phyloP scores from a whole-genome alignment of 2,113 vertebrate genomes.

The Paramisgurnus dabryanus region DNA sequence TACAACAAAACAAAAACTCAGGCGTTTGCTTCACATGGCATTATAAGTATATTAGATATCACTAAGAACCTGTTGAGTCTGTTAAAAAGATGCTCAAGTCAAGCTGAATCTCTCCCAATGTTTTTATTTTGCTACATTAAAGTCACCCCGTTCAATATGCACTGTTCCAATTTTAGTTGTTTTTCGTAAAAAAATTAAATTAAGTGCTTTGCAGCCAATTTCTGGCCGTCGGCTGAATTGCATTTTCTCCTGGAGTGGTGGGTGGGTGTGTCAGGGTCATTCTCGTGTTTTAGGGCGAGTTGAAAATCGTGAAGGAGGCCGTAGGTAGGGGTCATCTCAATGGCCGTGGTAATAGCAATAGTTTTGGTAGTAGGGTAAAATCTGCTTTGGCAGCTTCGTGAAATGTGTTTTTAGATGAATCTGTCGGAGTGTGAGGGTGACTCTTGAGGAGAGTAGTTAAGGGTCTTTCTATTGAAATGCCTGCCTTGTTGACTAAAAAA shows the following conservation, averaged over 20 bases:
- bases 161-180: conserved; percentile 76
- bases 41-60: conserved; percentile 48
- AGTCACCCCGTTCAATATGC: conserved; percentile 84
- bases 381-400: conserved; percentile 88
- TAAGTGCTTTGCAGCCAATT: conserved; percentile 88
- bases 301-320: conserved; percentile 85
- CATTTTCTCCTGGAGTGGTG: conserved; percentile 82
- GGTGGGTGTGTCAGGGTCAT: conserved; percentile 75
- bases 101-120: conserved; percentile 83
- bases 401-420: conserved; percentile 63
- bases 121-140: conserved; percentile 70
- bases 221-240: conserved; percentile 81
- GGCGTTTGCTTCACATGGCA: conserved; percentile 64
- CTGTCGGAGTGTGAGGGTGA: conserved; percentile 62
- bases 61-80: background rate
- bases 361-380: conserved; percentile 80
- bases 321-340: conserved; percentile 74
- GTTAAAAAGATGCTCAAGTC: conserved; percentile 71
- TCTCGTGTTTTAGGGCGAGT: conserved; percentile 69
- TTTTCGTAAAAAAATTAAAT: conserved; percentile 50
- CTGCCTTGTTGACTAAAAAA: conserved; percentile 85
- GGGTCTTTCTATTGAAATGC: conserved; percentile 88
- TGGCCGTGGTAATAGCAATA: conserved; percentile 85
- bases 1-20: conserved; percentile 62
- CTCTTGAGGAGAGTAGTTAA: conserved; percentile 83